Evolutionary conservation across 1,140 invertebrate species (phyloP).

Genomic region (fruit fly (Drosophila melanogaster)): DNA sequence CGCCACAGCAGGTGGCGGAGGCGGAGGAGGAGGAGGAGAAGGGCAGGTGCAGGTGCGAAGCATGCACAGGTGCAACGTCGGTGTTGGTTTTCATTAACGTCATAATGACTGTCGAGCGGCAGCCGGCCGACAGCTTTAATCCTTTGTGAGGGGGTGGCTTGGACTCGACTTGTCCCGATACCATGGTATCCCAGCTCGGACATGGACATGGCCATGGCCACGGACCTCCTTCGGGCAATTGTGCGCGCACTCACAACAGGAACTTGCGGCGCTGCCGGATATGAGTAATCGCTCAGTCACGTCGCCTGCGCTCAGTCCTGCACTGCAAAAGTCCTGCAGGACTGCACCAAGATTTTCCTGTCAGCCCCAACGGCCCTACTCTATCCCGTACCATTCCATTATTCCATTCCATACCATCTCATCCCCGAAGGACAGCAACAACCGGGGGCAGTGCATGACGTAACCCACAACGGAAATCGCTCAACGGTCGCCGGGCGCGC

Average conservation of each 20-base stretch:
- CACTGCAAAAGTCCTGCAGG: conserved; percentile 48
- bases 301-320: conserved; percentile 35
- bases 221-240: conserved; percentile 55
- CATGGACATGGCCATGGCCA: conserved; percentile 15
- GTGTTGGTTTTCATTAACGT: conserved; percentile 82
- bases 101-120: conserved; percentile 68
- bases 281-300: conserved; percentile 81
- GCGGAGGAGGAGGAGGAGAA: neutral
- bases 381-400: too few species aligned
- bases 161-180: neutral
- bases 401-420: too few species aligned
- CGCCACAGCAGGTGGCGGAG: too few species aligned
- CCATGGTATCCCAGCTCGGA: conserved; percentile 9
- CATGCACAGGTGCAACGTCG: conserved; percentile 69
- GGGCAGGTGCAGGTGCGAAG: conserved; percentile 67
- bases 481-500: conserved; percentile 53
- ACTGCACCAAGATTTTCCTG: conserved; percentile 61
- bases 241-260: conserved; percentile 71
- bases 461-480: conserved; percentile 74
- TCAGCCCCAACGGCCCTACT: neutral
- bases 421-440: neutral
- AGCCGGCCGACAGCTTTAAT: conserved; percentile 63
- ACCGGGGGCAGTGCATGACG: conserved; percentile 61
- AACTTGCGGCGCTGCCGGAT: conserved; percentile 71
- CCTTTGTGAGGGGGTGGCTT: conserved; percentile 38